A percentile compares a stretch with the other conserved stretches of the same genome.
These are phyloP conservation scores for Phymatocera aterrima DNA, from an alignment of 2,888 invertebrate species.

Conservation along the genomic window DNA sequence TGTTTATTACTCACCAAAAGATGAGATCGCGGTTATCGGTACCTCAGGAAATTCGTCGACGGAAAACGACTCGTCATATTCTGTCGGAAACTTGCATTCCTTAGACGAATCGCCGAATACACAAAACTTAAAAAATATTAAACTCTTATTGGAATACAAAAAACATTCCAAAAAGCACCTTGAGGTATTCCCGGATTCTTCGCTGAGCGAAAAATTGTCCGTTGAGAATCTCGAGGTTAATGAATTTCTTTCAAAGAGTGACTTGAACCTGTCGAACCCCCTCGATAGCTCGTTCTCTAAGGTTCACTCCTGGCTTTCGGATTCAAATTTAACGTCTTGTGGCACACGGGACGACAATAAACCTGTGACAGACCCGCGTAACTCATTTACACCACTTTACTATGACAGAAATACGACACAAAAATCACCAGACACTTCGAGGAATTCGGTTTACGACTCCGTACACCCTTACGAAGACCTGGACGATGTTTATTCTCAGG, in stretches of 20 bases:
- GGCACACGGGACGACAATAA: conserved; percentile 8
- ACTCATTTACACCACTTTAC: conserved; percentile 23
- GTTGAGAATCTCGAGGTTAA: conserved; percentile 32
- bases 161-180: conserved; percentile 21
- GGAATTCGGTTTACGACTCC: conserved; percentile 47
- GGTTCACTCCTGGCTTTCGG: conserved; percentile 57
- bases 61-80: neutral
- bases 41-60: neutral
- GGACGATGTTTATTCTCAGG: conserved; percentile 50
- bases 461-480: conserved; percentile 50
- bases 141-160: conserved; percentile 60
- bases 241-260: conserved; percentile 55
- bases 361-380: conserved; percentile 18
- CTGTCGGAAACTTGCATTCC: neutral
- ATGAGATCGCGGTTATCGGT: conserved; percentile 22
- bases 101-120: conserved; percentile 59
- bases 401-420: conserved; percentile 31
- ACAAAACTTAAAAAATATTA: conserved; percentile 62
- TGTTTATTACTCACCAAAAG: conserved; percentile 53
- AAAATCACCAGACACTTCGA: conserved; percentile 46
- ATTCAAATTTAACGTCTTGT: conserved; percentile 49
- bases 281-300: conserved; percentile 52
- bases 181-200: conserved; percentile 26
- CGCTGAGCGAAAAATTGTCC: conserved; percentile 19
- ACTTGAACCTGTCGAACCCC: conserved; percentile 52